phyloP scores from a whole-genome alignment of 2,113 vertebrate species.

The Cavia aperea region DNA sequence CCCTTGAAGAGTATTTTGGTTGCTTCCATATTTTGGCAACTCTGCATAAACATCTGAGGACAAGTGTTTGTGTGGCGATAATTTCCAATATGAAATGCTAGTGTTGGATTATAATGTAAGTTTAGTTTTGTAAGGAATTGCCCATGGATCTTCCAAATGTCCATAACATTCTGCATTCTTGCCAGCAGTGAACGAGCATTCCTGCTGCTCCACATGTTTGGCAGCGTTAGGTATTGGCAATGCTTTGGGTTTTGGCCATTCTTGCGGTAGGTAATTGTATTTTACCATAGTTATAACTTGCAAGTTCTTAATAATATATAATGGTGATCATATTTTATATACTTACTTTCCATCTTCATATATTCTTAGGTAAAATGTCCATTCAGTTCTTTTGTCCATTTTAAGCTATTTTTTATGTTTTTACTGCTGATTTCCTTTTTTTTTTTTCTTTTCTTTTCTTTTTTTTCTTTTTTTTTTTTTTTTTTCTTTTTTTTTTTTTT shows the following conservation, averaged over 20 bases:
- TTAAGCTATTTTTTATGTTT: neutral
- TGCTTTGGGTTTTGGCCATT: neutral
- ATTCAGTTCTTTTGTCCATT: neutral
- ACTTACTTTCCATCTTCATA: neutral
- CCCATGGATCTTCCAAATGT: neutral
- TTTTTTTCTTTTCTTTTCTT: neutral
- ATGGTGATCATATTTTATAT: neutral
- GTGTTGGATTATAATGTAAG: neutral
- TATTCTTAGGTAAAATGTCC: neutral
- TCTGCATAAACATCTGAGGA: neutral
- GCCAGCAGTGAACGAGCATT: neutral
- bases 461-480: no score
- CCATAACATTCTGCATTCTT: neutral
- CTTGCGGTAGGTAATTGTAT: neutral
- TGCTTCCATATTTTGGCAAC: neutral
- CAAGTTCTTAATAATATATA: neutral
- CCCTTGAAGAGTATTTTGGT: neutral
- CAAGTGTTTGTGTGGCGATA: neutral
- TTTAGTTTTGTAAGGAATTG: neutral
- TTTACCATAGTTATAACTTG: neutral
- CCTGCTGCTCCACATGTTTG: neutral
- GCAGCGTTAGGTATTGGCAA: neutral
- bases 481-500: no score
- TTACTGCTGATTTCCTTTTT: neutral
- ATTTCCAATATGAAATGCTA: neutral